Evolutionary conservation across 2,113 vertebrate genomes (phyloP).

Genomic region (Mixornis gularis): DNA sequence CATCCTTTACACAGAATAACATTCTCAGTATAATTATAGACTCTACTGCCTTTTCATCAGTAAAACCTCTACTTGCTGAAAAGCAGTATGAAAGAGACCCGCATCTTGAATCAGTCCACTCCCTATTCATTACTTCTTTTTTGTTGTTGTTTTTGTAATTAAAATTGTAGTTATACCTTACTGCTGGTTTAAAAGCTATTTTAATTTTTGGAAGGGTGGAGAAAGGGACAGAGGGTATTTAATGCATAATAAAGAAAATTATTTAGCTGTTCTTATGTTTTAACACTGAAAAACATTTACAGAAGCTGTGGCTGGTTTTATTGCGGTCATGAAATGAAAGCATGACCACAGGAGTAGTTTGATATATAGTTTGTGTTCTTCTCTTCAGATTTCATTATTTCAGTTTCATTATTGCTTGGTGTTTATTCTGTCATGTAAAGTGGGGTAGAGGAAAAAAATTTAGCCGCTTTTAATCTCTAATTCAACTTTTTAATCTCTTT

Average conservation of each 20-base stretch:
- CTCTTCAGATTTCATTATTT: background rate
- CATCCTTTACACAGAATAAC: background rate
- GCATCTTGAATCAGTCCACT: background rate
- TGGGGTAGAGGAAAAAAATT: background rate
- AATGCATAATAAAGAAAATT: background rate
- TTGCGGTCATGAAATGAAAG: background rate
- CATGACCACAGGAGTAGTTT: background rate
- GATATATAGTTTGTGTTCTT: background rate
- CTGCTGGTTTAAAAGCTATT: background rate
- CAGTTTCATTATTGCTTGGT: background rate
- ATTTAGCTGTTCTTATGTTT: background rate
- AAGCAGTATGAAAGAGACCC: background rate
- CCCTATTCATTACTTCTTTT: background rate
- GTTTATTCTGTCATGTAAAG: background rate
- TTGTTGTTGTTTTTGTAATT: background rate
- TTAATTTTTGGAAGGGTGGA: rapidly evolving
- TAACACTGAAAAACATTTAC: background rate
- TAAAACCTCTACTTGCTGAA: background rate
- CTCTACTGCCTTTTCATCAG: background rate
- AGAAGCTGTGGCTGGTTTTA: background rate
- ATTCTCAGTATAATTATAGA: background rate
- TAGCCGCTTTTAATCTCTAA: background rate
- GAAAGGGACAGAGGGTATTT: rapidly evolving
- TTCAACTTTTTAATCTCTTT: background rate
- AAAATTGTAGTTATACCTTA: background rate